Evolutionary conservation across 1,140 invertebrate species (phyloP), one percentile per base, ranked within the genome.

Genomic region (Carposina sasakii): DNA sequence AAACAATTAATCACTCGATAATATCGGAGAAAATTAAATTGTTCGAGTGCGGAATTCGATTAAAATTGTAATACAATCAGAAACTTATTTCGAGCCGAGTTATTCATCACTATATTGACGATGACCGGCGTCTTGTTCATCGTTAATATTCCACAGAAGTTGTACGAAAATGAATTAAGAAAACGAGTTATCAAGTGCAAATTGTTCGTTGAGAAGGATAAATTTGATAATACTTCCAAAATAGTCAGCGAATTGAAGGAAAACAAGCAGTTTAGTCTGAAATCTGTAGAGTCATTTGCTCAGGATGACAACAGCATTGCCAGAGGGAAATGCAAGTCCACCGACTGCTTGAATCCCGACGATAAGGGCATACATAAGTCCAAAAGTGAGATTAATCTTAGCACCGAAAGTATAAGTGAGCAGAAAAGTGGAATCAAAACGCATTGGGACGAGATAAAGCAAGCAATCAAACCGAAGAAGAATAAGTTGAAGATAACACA

Each of bases 51-150:
- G n/a, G n/a, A n/a, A n/a, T n/a, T n/a, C n/a, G n/a, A n/a, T n/a
- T n/a, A n/a, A n/a, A n/a, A n/a, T n/a, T n/a, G n/a, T n/a, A n/a
- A n/a, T n/a, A n/a, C n/a, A n/a, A n/a, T n/a, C n/a, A n/a, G n/a
- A n/a, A n/a, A n/a, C n/a, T n/a, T n/a, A n/a, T n/a, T n/a, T n/a
- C n/a, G n/a, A n/a, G n/a, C n/a, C n/a, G n/a, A n/a, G n/a, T n/a
- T n/a, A n/a, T n/a, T n/a, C n/a, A n/a, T n/a, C n/a, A n/a, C n/a
- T n/a, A n/a, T n/a, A n/a, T n/a, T n/a, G n/a, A 64, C 15, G 13
- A 76, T 75, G 74, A 51, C 62, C 5, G 71, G 67, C 3, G 59
- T 69, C 10, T 37, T 75, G 3, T 75, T 77, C 37, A 60, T 77
- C 0, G 59, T 77, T 5, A 65, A 53, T 22, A 54, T 77, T 0